Base-by-base conservation (phyloP, 2,797 vertebrate species). In the Alectoris magna region DNA sequence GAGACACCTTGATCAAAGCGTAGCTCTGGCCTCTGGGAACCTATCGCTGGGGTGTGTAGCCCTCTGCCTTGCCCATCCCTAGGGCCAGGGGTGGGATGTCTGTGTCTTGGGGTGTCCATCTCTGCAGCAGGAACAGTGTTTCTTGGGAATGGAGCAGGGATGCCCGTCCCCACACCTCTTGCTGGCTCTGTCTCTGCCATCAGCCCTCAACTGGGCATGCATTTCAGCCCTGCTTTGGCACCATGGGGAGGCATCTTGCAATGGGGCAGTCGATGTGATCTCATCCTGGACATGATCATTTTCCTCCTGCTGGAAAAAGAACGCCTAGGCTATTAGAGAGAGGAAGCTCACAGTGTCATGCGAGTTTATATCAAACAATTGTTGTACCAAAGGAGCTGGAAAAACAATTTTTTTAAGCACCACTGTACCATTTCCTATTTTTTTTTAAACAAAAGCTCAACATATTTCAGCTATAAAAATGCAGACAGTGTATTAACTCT, bases 321-420 rank as follows among this genome's bases (percentile, higher is more conserved):
- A 95, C 87, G 69, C 91, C 93, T 90, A 75, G 74, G 71, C 93
- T 87, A 74, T 95, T 95, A 96, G 78, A 87, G 78, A 95, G 66
- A 96, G 96, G 96, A 96, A 96, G 80, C 96, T 95, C 74, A 11
- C 55, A 77, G 83, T 96, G 92, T 96, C 95, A 95, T 95, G 80
- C 14, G 84, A 93, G 93, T 94, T 96, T 95, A 90, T 92, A 77
- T 91, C 86, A 93, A 94, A 95, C 93, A 96, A 96, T 96, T 93
- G 84, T 91, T 95, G 89, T 79, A 95, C 85, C 71, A 91, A 91
- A 77, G 59, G 64, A 94, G 92, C 58, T 96, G 96, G 93, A 96
- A 96, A 96, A 96, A 96, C 92, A 95, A 41, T 82, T 93, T 92
- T 96, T 94, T 77, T 38, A 94, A 91, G 51, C 36, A 86, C 53